These are phyloP conservation scores for Clistopyga incitator DNA, from an alignment of 2,888 invertebrate genomes.

Conservation along the genomic window DNA sequence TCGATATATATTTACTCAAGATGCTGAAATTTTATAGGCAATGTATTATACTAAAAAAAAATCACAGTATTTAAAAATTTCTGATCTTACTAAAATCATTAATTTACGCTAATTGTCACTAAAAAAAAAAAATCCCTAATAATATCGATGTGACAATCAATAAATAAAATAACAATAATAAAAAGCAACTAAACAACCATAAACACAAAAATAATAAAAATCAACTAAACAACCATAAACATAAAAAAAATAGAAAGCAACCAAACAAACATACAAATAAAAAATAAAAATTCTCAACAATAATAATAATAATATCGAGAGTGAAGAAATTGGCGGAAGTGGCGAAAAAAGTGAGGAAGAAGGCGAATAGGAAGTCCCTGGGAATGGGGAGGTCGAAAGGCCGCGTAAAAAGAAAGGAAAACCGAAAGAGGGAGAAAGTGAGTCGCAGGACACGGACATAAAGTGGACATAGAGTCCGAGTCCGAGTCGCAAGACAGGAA, in stretches of 20 bases:
- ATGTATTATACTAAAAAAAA: too few relatives aligned
- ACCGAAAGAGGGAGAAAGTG: neutral
- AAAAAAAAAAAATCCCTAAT: neutral
- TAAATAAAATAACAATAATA: too few relatives aligned
- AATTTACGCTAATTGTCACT: too few relatives aligned
- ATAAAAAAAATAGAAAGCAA: too few relatives aligned
- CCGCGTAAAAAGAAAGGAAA: conserved; percentile 1
- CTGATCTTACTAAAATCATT: too few relatives aligned
- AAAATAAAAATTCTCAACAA: neutral
- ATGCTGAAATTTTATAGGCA: too few relatives aligned
- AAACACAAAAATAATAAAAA: neutral
- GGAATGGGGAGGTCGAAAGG: conserved; percentile 1
- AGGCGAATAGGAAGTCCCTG: conserved; percentile 11
- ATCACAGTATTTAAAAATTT: too few relatives aligned
- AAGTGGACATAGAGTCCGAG: conserved; percentile 43
- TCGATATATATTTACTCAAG: too few relatives aligned
- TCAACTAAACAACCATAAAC: too few relatives aligned
- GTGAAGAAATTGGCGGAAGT: conserved; percentile 2
- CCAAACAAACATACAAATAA: too few relatives aligned
- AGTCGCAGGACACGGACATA: conserved; percentile 42
- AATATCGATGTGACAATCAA: too few relatives aligned
- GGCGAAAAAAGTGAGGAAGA: conserved; percentile 29
- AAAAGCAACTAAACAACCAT: too few relatives aligned
- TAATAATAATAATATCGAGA: neutral
- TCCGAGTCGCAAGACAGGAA: conserved; percentile 70